Conservation (phyloP, 1,140 invertebrate genomes). For the Holcopasites calliopsidis region DNA sequence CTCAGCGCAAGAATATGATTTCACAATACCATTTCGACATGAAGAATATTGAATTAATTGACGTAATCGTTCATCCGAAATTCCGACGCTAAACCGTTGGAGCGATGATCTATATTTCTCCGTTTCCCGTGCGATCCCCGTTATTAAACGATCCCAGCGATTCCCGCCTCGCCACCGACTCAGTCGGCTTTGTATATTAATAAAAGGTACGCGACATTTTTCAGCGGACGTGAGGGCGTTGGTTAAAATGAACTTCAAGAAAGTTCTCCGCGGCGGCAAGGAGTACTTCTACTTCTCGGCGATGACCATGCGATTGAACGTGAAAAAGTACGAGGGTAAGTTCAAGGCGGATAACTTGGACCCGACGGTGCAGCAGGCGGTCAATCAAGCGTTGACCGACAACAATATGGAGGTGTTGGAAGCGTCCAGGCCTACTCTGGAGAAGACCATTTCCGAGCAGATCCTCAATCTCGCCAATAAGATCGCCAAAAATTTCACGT, state of each 20-base stretch:
- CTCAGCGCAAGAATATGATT: too few species aligned
- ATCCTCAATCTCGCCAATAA: conserved; percentile 61
- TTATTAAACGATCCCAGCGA: too few species aligned
- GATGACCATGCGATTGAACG: conserved; percentile 60
- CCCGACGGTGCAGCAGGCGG: conserved; percentile 51
- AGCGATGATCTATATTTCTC: too few species aligned
- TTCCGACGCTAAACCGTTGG: too few species aligned
- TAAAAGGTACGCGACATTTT: too few species aligned
- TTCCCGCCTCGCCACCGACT: too few species aligned
- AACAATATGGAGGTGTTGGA: conserved; percentile 66
- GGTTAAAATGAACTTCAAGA: conserved; percentile 1
- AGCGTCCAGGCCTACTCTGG: conserved; percentile 62
- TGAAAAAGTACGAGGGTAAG: conserved; percentile 57
- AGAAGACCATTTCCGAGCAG: conserved; percentile 62
- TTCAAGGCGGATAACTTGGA: conserved; percentile 50
- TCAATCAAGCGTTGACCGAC: conserved; percentile 59
- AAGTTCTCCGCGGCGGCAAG: conserved; percentile 38
- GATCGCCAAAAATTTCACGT: conserved; percentile 70
- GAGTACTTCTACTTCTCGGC: conserved; percentile 61
- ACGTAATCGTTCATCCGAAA: too few species aligned
- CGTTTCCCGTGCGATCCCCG: too few species aligned
- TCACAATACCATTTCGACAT: too few species aligned
- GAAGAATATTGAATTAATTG: too few species aligned
- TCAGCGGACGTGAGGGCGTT: conserved; percentile 58
- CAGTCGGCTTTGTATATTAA: too few species aligned